Conservation (phyloP, 2,113 vertebrate species). For the Egretta garzetta region DNA sequence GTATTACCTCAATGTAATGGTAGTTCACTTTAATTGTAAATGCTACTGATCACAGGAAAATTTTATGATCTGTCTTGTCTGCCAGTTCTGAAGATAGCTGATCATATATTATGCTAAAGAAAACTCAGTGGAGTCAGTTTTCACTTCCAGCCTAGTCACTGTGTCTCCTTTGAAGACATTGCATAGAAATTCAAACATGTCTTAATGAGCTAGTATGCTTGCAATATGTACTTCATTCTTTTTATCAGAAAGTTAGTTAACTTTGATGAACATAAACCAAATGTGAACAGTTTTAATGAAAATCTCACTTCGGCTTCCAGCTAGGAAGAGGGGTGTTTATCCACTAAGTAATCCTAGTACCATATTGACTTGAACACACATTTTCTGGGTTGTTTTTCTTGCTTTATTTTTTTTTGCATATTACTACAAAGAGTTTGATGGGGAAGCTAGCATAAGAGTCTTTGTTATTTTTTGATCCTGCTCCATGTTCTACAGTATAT, state of each 20-base stretch:
- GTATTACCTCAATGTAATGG: not conserved
- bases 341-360: not conserved
- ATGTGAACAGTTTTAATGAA: not conserved
- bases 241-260: not conserved
- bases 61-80: not conserved
- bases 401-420: not conserved
- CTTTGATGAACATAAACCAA: not conserved
- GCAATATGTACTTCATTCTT: not conserved
- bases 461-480: not conserved
- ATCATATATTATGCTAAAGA: not conserved
- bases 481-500: not conserved
- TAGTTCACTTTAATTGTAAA: not conserved
- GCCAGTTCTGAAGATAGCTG: not conserved
- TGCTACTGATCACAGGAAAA: not conserved
- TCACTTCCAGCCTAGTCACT: not conserved
- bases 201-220: not conserved
- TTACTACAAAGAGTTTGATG: not conserved
- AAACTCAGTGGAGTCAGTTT: not conserved
- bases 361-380: not conserved
- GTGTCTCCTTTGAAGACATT: not conserved
- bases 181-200: not conserved
- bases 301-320: not conserved
- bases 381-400: not conserved
- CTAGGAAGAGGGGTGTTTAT: not conserved
- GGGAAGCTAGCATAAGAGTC: not conserved